A percentile compares a stretch with the other conserved stretches of the same genome.
Conservation (phyloP, 2,113 vertebrate genomes). For the Physeter macrocephalus region DNA sequence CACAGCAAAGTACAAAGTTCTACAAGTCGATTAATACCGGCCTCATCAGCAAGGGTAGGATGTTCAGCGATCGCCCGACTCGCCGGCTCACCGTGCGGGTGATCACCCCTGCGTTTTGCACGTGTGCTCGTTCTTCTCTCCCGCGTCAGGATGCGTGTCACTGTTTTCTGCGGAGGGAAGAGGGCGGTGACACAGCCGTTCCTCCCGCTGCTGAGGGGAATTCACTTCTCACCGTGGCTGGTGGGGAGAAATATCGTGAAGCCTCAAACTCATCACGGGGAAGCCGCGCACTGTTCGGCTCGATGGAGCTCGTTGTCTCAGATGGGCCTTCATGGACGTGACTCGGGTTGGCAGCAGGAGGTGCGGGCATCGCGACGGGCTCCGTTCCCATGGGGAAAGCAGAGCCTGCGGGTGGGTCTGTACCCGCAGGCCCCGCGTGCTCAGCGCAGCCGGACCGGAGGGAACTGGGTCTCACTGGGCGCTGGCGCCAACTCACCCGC, state of each 20-base stretch:
- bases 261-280: background rate
- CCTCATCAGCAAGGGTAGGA: background rate
- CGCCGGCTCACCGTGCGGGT: background rate
- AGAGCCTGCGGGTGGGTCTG: background rate
- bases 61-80: fast-evolving
- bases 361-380: background rate
- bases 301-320: background rate
- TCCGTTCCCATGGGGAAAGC: background rate
- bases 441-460: no score
- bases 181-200: background rate
- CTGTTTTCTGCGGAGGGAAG: background rate
- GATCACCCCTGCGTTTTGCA: fast-evolving
- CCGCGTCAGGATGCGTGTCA: background rate
- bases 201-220: fast-evolving
- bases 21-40: fast-evolving
- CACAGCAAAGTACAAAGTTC: background rate
- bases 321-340: background rate
- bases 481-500: fast-evolving
- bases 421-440: no score
- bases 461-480: background rate
- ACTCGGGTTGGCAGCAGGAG: fast-evolving
- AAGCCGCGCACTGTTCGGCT: fast-evolving
- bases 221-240: fast-evolving
- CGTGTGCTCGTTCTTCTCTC: background rate
- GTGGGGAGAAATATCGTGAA: background rate